Base-by-base conservation (phyloP, 2,888 invertebrate genomes). In the Saturnia pavonia region DNA sequence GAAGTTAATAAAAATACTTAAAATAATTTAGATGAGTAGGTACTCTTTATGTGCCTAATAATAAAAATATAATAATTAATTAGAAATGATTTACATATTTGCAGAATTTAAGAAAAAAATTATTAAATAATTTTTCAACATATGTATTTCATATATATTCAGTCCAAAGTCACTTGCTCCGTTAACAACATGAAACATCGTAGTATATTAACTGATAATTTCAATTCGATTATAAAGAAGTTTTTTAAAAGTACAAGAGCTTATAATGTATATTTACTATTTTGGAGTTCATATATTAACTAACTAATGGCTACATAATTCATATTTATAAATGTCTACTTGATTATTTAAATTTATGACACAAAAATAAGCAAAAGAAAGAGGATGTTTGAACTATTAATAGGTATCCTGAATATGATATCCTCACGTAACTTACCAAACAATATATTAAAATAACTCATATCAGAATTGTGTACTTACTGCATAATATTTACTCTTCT, bases 401-500 rank as follows among this genome's bases (percentile, higher is more conserved):
- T 8, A 19, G 2, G 19, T 60, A 60, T 51, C 27, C 25, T 27
- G 14, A 25, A 4, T 27, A 60, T 60, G 12, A 16, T 9, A 65
- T n/a, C 65, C 16, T 40, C n/a, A 60, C 11, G 14, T 60, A 54
- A 54, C 54, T 22, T 1, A 34, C 34, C 16, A 65, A 65, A 65
- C n/a, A 65, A n/a, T 60, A 60, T 60, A 27, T 60, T 25, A 60
- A 60, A 60, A 60, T 60, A 27, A 27, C 57, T 60, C 25, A 12
- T 60, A 60, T 60, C 57, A 60, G 25, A 60, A 27, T 3, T 25
- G 12, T 57, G 22, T 57, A 25, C 25, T 12, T 22, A 63, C 65
- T 65, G 65, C 65, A 65, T 65, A 65, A 65, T 65, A 65, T 65
- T 65, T 65, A 40, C 40, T 19, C 22, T 65, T 40, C 65, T 65